phyloP scores from a whole-genome alignment of 2,113 vertebrate species.

The Chamaea fasciata region DNA sequence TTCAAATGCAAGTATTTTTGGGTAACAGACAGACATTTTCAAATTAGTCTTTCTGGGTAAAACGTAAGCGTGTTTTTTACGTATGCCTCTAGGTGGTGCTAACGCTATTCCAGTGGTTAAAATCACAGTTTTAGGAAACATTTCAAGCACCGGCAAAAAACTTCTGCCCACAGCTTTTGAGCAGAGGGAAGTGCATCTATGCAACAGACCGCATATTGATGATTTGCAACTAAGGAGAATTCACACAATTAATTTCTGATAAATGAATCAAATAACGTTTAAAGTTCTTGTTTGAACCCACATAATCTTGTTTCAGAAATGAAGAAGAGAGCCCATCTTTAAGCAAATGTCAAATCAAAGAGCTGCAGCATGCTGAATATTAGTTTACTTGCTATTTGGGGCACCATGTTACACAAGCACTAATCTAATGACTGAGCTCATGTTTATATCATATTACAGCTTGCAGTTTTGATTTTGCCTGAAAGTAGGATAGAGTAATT shows the following conservation, averaged over 20 bases:
- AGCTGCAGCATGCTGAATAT: background rate
- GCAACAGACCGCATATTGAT: background rate
- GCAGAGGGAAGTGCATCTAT: background rate
- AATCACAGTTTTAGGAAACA: background rate
- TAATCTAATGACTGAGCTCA: background rate
- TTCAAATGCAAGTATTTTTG: background rate
- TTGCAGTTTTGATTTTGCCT: background rate
- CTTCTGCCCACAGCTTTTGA: background rate
- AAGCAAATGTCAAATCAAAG: background rate
- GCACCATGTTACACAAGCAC: background rate
- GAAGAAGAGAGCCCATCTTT: background rate
- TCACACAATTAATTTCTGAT: background rate
- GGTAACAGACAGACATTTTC: no score
- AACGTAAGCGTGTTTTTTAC: background rate
- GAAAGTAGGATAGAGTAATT: background rate
- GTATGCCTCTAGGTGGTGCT: constrained; percentile 42
- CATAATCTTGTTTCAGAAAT: background rate
- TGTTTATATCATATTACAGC: background rate
- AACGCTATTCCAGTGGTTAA: background rate
- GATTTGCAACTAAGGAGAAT: background rate
- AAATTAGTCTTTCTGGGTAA: background rate
- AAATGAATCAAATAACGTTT: background rate
- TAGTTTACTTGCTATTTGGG: background rate
- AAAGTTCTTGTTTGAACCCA: background rate
- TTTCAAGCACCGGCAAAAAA: background rate